phyloP scores from a whole-genome alignment of 2,888 invertebrate genomes.

The Tinea trinotella region DNA sequence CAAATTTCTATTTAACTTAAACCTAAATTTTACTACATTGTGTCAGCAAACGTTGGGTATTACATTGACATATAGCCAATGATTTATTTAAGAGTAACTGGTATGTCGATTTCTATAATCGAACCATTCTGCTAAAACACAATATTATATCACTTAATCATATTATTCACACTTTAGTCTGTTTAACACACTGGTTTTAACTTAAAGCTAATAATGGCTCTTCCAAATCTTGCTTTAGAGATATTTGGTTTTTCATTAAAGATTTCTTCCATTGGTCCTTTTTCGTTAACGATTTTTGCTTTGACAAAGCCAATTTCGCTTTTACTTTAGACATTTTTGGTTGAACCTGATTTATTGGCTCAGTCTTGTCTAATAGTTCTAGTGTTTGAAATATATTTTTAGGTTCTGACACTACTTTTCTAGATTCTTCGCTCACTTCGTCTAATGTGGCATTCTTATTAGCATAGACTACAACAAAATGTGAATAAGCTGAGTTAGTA shows the following conservation, averaged over 20 bases:
- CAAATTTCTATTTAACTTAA: no score
- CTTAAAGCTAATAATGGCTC: conserved; percentile 79
- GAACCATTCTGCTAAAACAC: not conserved
- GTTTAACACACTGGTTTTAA: conserved; percentile 47
- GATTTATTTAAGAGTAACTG: not conserved
- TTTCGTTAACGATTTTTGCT: conserved; percentile 51
- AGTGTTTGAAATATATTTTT: conserved; percentile 89
- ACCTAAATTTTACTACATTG: no score
- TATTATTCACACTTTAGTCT: not conserved
- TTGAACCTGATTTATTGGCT: conserved; percentile 39
- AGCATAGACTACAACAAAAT: conserved; percentile 87
- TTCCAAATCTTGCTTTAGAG: conserved; percentile 64
- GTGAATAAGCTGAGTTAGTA: conserved; percentile 83
- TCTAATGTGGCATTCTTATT: conserved; percentile 81
- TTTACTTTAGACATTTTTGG: conserved; percentile 74
- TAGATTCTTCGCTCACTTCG: conserved; percentile 59
- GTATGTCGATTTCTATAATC: no score
- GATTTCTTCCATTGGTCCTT: conserved; percentile 62
- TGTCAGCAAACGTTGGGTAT: not conserved
- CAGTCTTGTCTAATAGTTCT: conserved; percentile 76
- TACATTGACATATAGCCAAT: conserved; percentile 4
- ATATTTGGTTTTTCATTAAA: conserved; percentile 42
- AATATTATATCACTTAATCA: not conserved
- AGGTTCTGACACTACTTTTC: conserved; percentile 68
- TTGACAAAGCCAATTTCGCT: conserved; percentile 73